Percentiles rank a stretch among this genome's conserved stretches.
Conservation (phyloP, 2,797 vertebrate species). For the Sebastes steindachneri region DNA sequence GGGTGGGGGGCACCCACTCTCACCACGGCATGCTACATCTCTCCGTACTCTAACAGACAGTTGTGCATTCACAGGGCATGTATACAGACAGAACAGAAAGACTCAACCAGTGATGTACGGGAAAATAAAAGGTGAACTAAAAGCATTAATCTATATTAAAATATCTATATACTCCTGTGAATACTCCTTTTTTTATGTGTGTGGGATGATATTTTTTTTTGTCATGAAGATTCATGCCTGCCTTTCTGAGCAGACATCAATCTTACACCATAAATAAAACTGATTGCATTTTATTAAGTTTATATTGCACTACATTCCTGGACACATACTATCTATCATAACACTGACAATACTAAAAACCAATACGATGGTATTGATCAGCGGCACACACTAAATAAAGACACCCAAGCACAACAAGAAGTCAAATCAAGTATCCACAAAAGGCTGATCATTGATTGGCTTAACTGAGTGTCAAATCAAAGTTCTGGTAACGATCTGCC, state of each 20-base stretch:
- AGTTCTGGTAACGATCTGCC: constrained; percentile 44
- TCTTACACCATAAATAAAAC: neutral
- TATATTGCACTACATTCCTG: constrained; percentile 33
- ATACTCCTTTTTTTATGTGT: neutral
- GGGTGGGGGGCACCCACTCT: constrained; percentile 61
- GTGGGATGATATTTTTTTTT: neutral
- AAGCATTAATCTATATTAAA: neutral
- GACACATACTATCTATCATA: neutral
- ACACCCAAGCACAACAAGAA: constrained; percentile 6
- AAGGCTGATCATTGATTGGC: constrained; percentile 57
- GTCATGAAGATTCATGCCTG: neutral
- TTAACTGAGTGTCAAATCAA: constrained; percentile 34
- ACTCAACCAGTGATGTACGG: constrained; percentile 35
- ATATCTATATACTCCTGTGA: neutral
- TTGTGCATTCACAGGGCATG: constrained; percentile 20
- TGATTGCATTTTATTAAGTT: neutral
- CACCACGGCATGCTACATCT: constrained; percentile 49
- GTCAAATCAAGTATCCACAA: constrained; percentile 51
- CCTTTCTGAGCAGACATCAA: neutral
- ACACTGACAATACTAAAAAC: neutral
- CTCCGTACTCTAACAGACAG: neutral
- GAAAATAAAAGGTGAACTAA: neutral
- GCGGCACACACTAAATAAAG: constrained; percentile 10
- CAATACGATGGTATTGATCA: neutral
- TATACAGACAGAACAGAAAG: neutral